These are phyloP conservation scores for Pinna nobilis DNA, from an alignment of 1,140 invertebrate genomes.

Conservation along the genomic window DNA sequence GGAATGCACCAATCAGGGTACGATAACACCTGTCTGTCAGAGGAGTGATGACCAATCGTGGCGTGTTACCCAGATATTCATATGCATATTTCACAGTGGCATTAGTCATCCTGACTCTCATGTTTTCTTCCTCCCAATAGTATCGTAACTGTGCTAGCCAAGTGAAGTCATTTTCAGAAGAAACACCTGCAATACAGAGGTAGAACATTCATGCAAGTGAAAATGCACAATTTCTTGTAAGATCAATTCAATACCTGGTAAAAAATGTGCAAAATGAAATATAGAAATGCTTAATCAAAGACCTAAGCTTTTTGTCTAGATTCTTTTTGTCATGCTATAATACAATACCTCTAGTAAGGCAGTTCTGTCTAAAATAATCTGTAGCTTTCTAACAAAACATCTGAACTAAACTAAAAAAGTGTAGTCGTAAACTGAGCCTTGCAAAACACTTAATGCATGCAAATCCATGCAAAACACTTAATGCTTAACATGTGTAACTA, in stretches of 20 bases:
- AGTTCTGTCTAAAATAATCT: too few species aligned
- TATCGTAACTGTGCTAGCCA: slow-evolving; percentile 75
- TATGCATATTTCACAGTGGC: slow-evolving; percentile 75
- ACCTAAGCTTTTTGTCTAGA: too few species aligned
- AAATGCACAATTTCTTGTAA: too few species aligned
- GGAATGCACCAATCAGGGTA: slow-evolving; percentile 71
- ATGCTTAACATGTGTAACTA: too few species aligned
- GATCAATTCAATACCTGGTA: background rate
- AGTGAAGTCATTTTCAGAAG: slow-evolving; percentile 74
- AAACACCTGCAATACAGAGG: slow-evolving; percentile 57
- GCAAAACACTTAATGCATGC: too few species aligned
- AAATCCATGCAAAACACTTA: too few species aligned
- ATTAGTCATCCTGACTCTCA: slow-evolving; percentile 72
- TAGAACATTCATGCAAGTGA: slow-evolving; percentile 8
- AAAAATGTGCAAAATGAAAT: background rate
- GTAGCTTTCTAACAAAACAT: too few species aligned
- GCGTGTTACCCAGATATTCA: slow-evolving; percentile 75
- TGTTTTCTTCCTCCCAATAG: slow-evolving; percentile 74
- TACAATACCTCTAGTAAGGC: too few species aligned
- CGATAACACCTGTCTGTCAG: slow-evolving; percentile 74
- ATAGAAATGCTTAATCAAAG: too few species aligned
- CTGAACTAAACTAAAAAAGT: too few species aligned
- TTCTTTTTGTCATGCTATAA: too few species aligned
- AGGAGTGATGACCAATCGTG: slow-evolving; percentile 75
- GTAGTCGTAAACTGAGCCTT: too few species aligned